Evolutionary conservation across 2,888 invertebrate species (phyloP).

Genomic region (Troides aeacus): DNA sequence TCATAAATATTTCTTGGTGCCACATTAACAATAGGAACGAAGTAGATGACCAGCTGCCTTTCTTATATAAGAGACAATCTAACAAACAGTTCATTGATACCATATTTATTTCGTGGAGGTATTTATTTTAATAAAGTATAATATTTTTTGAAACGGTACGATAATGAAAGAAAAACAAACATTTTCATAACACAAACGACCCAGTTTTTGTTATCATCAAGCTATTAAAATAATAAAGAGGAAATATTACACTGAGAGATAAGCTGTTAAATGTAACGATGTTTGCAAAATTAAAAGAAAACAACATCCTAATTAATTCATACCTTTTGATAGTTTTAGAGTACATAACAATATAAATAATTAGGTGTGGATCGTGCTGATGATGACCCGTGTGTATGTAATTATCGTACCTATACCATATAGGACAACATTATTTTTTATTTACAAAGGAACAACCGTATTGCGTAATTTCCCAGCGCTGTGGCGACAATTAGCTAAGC

Average conservation of each 20-base stretch:
- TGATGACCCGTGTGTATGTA: background rate
- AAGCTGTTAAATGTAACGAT: background rate
- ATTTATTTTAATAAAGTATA: background rate
- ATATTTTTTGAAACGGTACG: constrained; percentile 1
- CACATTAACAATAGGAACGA: too few species aligned
- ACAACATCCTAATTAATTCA: too few species aligned
- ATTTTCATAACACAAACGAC: constrained; percentile 19
- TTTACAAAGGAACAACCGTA: background rate
- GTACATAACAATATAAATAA: too few species aligned
- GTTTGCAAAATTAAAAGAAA: too few species aligned
- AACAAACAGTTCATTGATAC: too few species aligned
- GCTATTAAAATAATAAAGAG: constrained; percentile 20
- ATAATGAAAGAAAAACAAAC: constrained; percentile 18
- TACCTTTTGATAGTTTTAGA: too few species aligned
- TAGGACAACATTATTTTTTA: background rate
- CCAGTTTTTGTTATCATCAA: constrained; percentile 25
- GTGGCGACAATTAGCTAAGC: constrained; percentile 19
- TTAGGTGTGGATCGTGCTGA: background rate
- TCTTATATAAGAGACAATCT: too few species aligned
- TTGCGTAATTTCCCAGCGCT: constrained; percentile 9
- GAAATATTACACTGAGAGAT: constrained; percentile 17
- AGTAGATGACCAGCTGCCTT: too few species aligned
- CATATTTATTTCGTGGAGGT: too few species aligned
- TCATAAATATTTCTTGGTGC: too few species aligned
- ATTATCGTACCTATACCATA: background rate